A percentile compares a stretch with the other conserved stretches of the same genome.
phyloP scores from a whole-genome alignment of 2,888 invertebrate species.

The Pristionchus exspectatus region DNA sequence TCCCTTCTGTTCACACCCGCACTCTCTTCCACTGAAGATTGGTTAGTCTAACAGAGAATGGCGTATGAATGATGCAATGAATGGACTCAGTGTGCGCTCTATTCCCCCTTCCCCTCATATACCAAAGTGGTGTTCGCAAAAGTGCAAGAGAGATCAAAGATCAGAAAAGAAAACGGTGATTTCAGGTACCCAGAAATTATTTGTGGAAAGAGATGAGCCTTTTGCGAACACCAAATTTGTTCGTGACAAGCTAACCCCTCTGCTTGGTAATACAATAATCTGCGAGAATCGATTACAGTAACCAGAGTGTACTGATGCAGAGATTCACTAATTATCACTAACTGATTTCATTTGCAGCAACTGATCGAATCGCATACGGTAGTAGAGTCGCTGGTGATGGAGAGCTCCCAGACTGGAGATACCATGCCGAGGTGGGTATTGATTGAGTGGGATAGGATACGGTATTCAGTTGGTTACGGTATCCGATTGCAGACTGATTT shows the following conservation, averaged over 20 bases:
- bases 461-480: not conserved
- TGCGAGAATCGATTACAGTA: constrained; percentile 40
- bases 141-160: constrained; percentile 42
- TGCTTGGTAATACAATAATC: constrained; percentile 8
- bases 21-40: not conserved
- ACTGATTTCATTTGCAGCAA: constrained; percentile 63
- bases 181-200: not conserved
- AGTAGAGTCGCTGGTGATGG: constrained; percentile 70
- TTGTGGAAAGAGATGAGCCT: not conserved
- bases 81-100: constrained; percentile 41
- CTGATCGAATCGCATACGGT: constrained; percentile 62
- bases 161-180: not conserved
- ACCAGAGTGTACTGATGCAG: constrained; percentile 17
- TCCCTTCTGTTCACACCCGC: not conserved
- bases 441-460: not conserved
- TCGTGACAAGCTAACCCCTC: constrained; percentile 22
- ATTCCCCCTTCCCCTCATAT: not conserved
- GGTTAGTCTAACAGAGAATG: constrained; percentile 4
- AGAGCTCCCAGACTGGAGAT: constrained; percentile 81
- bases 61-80: constrained; percentile 26
- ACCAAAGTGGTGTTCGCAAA: constrained; percentile 45
- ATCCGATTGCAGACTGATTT: constrained; percentile 62
- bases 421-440: constrained; percentile 77
- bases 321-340: constrained; percentile 25
- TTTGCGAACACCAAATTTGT: constrained; percentile 43